Evolutionary conservation across 2,113 vertebrate species (phyloP).

Genomic region (Corapipo altera): DNA sequence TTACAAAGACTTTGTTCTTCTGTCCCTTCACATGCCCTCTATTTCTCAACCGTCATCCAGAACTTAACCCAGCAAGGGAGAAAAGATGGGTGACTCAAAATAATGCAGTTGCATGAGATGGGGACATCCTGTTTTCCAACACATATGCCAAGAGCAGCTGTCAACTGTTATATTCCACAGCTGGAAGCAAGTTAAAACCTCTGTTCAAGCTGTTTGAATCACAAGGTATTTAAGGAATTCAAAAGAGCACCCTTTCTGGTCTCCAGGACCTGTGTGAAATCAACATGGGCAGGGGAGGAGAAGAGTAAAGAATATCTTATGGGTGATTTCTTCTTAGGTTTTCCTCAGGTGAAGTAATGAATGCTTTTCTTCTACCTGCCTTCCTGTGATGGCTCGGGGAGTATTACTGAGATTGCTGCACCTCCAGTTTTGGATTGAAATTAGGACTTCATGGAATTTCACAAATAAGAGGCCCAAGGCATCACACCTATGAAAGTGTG

Average conservation of each 20-base stretch:
- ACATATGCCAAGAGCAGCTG: not conserved
- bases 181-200: slow-evolving; percentile 27
- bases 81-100: not conserved
- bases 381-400: not conserved
- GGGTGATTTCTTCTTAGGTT: not conserved
- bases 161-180: slow-evolving; percentile 17
- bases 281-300: not conserved
- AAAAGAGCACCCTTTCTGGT: not conserved
- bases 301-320: not conserved
- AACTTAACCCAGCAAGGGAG: not conserved
- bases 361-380: not conserved
- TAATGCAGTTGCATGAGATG: not conserved
- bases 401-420: not conserved
- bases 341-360: not conserved
- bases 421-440: not conserved
- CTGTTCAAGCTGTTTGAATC: slow-evolving; percentile 15
- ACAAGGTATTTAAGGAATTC: slow-evolving; percentile 3
- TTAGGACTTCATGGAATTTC: not conserved
- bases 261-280: not conserved
- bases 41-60: not conserved
- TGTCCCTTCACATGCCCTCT: not conserved
- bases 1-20: not conserved
- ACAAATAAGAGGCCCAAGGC: not conserved
- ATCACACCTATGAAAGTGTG: not conserved
- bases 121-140: not conserved